phyloP scores from a whole-genome alignment of 2,113 vertebrate genomes.

The Gymnarchus niloticus region DNA sequence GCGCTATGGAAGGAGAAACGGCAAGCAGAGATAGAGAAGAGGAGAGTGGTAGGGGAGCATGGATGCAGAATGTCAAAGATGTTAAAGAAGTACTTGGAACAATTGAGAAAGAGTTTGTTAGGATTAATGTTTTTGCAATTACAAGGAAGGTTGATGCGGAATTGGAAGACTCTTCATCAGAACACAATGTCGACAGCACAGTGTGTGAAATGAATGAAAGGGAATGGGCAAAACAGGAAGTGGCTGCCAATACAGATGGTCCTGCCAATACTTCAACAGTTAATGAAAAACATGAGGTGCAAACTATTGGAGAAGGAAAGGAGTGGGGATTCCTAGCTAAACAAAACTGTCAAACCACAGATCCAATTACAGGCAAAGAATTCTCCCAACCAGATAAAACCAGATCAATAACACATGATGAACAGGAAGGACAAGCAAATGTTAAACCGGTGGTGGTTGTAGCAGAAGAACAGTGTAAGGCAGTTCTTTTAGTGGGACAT shows the following conservation, averaged over 20 bases:
- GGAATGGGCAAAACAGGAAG: neutral
- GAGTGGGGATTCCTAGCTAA: neutral
- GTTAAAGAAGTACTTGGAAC: slow-evolving; percentile 1
- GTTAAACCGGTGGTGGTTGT: neutral
- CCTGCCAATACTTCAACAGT: neutral
- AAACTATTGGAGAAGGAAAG: neutral
- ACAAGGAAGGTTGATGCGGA: neutral
- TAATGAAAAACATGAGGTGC: neutral
- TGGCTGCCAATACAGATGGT: no score
- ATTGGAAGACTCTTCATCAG: neutral
- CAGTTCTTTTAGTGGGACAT: neutral
- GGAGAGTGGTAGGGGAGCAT: neutral
- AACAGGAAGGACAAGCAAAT: neutral
- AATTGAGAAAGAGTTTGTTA: slow-evolving; percentile 18
- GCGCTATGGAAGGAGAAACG: neutral
- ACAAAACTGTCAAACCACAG: neutral
- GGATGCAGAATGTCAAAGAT: neutral
- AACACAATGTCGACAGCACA: slow-evolving; percentile 25
- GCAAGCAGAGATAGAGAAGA: neutral
- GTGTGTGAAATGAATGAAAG: neutral
- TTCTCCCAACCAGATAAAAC: neutral
- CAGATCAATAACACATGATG: neutral
- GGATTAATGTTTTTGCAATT: slow-evolving; percentile 6
- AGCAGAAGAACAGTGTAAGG: neutral
- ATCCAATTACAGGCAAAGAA: neutral